These are phyloP conservation scores for Brachionus calyciflorus DNA, from an alignment of 1,140 invertebrate genomes.

Conservation along the genomic window DNA sequence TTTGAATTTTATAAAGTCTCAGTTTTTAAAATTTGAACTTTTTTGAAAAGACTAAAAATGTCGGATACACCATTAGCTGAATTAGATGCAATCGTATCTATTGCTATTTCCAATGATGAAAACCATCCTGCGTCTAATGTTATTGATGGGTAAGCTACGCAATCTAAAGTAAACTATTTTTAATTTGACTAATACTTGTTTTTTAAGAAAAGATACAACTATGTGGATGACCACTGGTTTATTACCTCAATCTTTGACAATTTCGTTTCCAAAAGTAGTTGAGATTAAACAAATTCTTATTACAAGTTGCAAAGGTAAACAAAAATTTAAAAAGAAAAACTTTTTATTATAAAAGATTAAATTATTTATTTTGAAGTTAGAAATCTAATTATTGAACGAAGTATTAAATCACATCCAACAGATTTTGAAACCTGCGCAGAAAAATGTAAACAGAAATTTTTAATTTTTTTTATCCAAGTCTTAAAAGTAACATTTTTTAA, in stretches of 20 bases:
- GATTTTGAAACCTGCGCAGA: slow-evolving; percentile 19
- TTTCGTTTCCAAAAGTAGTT: slow-evolving; percentile 19
- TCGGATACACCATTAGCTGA: not conserved
- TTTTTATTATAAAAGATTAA: too few species aligned
- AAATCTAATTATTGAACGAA: slow-evolving; percentile 29
- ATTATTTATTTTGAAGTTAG: not conserved
- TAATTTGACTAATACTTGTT: not conserved
- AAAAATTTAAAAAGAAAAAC: not conserved
- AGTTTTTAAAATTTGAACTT: too few species aligned
- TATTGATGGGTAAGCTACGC: not conserved
- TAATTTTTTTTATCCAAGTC: not conserved
- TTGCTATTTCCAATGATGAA: slow-evolving; percentile 34
- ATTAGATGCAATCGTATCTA: slow-evolving; percentile 9
- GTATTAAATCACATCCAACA: slow-evolving; percentile 5
- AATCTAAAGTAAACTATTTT: not conserved
- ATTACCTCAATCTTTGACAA: not conserved
- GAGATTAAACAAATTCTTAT: slow-evolving; percentile 3
- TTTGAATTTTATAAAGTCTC: too few species aligned
- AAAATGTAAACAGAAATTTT: slow-evolving; percentile 3
- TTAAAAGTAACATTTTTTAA: not conserved
- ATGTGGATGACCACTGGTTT: slow-evolving; percentile 31
- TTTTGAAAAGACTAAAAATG: not conserved
- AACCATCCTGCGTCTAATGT: slow-evolving; percentile 35
- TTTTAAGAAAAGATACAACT: not conserved
- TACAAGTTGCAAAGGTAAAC: not conserved